Conservation (phyloP, 2,797 vertebrate genomes). For the Ficedula albicollis region DNA sequence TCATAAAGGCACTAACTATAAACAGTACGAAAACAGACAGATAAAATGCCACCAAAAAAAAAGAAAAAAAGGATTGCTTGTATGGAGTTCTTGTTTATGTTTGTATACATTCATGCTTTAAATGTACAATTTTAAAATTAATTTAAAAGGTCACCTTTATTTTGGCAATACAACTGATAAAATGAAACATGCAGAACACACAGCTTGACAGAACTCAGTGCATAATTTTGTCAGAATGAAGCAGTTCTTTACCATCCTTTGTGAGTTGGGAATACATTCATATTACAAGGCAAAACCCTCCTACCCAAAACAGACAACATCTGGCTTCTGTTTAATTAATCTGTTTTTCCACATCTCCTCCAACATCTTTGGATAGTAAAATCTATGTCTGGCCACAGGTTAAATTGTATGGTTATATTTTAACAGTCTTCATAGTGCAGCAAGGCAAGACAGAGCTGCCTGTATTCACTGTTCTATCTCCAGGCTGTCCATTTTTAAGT, state of each 20-base stretch:
- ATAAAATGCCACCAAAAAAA: neutral
- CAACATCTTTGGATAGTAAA: slow-evolving; percentile 66
- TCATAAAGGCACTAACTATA: slow-evolving; percentile 74
- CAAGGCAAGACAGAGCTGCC: slow-evolving; percentile 25
- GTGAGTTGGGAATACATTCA: slow-evolving; percentile 64
- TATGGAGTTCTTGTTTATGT: slow-evolving; percentile 33
- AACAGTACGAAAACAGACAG: slow-evolving; percentile 41
- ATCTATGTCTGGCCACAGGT: slow-evolving; percentile 43
- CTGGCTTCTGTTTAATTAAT: slow-evolving; percentile 20
- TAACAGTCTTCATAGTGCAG: slow-evolving; percentile 65
- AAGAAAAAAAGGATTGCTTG: neutral
- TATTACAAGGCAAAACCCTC: neutral
- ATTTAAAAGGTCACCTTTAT: slow-evolving; percentile 50
- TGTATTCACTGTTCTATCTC: slow-evolving; percentile 86
- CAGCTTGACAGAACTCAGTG: slow-evolving; percentile 62
- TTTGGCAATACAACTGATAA: slow-evolving; percentile 67
- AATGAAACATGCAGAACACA: slow-evolving; percentile 70
- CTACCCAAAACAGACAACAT: neutral
- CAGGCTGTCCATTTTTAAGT: slow-evolving; percentile 85
- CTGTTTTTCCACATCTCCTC: slow-evolving; percentile 42
- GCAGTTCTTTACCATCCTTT: slow-evolving; percentile 43
- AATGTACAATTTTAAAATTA: slow-evolving; percentile 52
- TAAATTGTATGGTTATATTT: slow-evolving; percentile 49
- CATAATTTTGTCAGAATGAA: slow-evolving; percentile 67
- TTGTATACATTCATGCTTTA: slow-evolving; percentile 66